phyloP scores from a whole-genome alignment of 2,113 vertebrate genomes.

The Nothoprocta perdicaria region DNA sequence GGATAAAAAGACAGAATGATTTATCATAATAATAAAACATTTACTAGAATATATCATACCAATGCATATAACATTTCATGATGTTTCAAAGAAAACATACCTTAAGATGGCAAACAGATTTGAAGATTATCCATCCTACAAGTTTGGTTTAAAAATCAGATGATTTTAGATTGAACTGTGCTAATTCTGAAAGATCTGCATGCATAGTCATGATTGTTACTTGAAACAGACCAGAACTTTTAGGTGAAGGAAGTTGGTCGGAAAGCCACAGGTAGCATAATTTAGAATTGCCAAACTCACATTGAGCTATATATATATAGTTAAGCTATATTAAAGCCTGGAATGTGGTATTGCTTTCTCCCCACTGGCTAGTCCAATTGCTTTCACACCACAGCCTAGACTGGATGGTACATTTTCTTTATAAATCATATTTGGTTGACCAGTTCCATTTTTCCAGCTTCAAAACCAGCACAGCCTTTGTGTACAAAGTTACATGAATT shows the following conservation, averaged over 20 bases:
- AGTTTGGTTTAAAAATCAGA: not conserved
- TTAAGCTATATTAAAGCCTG: slow-evolving; percentile 11
- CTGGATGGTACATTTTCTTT: not conserved
- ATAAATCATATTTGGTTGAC: not conserved
- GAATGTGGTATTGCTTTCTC: not conserved
- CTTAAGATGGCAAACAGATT: not conserved
- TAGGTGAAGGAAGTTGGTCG: not conserved
- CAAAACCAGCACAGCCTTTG: not conserved
- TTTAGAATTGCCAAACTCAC: not conserved
- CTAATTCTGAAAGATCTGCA: not conserved
- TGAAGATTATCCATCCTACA: not conserved
- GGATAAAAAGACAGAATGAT: not conserved
- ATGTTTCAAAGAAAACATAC: not conserved
- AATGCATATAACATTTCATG: not conserved
- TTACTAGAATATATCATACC: not conserved
- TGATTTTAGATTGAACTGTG: not conserved
- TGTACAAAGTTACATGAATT: not conserved
- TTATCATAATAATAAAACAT: not conserved
- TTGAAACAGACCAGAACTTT: not conserved
- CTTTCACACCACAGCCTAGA: not conserved
- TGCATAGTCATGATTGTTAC: not conserved
- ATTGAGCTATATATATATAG: no score
- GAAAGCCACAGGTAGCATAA: not conserved
- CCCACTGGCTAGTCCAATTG: slow-evolving; percentile 4
- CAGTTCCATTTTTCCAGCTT: not conserved